Conservation (phyloP, 2,888 invertebrate species). For the Octonoba sinensis region DNA sequence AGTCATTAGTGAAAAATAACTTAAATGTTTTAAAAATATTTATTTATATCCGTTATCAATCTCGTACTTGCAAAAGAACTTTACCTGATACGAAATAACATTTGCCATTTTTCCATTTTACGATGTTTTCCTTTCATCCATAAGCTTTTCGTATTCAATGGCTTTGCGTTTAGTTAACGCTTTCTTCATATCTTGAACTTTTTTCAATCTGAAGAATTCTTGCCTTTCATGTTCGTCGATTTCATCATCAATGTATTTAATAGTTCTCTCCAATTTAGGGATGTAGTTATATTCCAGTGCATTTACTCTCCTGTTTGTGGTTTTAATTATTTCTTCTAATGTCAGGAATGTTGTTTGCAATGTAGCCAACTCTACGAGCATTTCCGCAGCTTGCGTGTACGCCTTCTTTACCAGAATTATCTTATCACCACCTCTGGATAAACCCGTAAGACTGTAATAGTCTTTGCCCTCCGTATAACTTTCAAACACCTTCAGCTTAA, state of each 20-base stretch:
- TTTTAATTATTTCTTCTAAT: slow-evolving; percentile 37
- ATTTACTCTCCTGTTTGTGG: slow-evolving; percentile 38
- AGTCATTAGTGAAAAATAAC: too few relatives aligned
- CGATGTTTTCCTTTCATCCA: neutral
- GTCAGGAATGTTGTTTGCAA: slow-evolving; percentile 44
- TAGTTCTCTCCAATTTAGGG: slow-evolving; percentile 33
- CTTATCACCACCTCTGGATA: slow-evolving; percentile 35
- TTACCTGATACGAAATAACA: too few relatives aligned
- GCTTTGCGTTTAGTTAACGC: neutral
- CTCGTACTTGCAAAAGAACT: too few relatives aligned
- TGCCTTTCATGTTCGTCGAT: slow-evolving; percentile 37
- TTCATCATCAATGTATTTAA: slow-evolving; percentile 20
- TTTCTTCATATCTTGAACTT: slow-evolving; percentile 19
- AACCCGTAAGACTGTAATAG: slow-evolving; percentile 15
- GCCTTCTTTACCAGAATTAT: slow-evolving; percentile 21
- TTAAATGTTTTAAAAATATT: too few relatives aligned
- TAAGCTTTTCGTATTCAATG: neutral
- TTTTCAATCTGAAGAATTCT: slow-evolving; percentile 44
- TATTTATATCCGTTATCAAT: too few relatives aligned
- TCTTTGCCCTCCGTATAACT: slow-evolving; percentile 9
- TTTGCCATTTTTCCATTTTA: too few relatives aligned
- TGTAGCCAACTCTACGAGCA: slow-evolving; percentile 38
- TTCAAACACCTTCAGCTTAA: slow-evolving; percentile 19
- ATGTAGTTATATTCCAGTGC: slow-evolving; percentile 31
- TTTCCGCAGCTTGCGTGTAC: slow-evolving; percentile 28